Conservation (phyloP, 2,888 invertebrate genomes). For the Aspidapion aeneum region DNA sequence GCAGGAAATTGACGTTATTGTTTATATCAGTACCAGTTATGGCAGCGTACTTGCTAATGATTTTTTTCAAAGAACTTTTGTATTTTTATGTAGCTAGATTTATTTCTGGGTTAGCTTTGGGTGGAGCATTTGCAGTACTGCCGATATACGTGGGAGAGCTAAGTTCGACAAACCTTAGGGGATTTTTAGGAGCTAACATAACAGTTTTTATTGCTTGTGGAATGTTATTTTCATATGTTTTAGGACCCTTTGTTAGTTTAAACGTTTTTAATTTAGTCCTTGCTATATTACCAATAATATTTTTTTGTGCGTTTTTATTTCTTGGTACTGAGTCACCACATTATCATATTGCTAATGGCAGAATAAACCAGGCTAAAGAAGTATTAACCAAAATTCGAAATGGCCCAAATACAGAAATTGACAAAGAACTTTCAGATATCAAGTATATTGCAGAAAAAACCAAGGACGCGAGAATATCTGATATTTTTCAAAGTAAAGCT, state of each 20-base stretch:
- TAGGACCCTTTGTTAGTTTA: slow-evolving; percentile 72
- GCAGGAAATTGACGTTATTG: slow-evolving; percentile 64
- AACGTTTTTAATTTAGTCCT: slow-evolving; percentile 55
- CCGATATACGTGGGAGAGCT: slow-evolving; percentile 90
- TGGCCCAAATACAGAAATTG: slow-evolving; percentile 55
- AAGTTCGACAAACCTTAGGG: slow-evolving; percentile 75
- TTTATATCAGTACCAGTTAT: slow-evolving; percentile 57
- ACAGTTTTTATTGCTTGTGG: slow-evolving; percentile 70
- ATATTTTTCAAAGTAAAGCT: slow-evolving; percentile 54
- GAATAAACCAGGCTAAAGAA: slow-evolving; percentile 57
- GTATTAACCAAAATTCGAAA: slow-evolving; percentile 66
- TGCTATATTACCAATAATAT: slow-evolving; percentile 49
- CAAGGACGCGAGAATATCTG: slow-evolving; percentile 25
- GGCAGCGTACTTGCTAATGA: slow-evolving; percentile 68
- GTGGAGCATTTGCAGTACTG: slow-evolving; percentile 67
- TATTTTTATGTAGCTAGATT: slow-evolving; percentile 57
- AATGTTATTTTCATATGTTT: slow-evolving; percentile 63
- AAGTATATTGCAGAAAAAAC: slow-evolving; percentile 16
- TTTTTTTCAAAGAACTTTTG: slow-evolving; percentile 51
- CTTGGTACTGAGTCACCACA: slow-evolving; percentile 83
- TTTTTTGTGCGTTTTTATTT: slow-evolving; percentile 59
- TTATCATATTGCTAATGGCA: slow-evolving; percentile 59
- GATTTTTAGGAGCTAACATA: slow-evolving; percentile 77
- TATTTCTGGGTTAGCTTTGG: slow-evolving; percentile 62
- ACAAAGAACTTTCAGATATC: slow-evolving; percentile 55